Percentiles rank a stretch among this genome's conserved stretches.
phyloP scores from a whole-genome alignment of 1,140 invertebrate species.

The Caerostris extrusa region DNA sequence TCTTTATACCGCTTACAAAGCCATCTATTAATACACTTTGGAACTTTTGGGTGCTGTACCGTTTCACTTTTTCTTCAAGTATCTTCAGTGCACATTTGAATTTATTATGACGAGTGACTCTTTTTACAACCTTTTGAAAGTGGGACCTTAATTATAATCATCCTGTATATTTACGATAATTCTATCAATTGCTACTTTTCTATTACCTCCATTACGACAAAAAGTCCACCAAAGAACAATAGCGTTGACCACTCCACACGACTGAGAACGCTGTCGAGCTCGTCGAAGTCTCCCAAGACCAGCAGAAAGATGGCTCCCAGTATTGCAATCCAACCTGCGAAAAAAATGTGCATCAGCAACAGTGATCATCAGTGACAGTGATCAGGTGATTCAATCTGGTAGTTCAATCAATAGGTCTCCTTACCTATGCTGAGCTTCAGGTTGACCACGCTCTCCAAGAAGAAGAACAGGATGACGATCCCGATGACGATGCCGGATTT shows the following conservation, averaged over 20 bases:
- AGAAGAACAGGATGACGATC: slow-evolving; percentile 90
- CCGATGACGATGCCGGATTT: slow-evolving; percentile 88
- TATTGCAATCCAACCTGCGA: slow-evolving; percentile 89
- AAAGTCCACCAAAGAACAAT: slow-evolving; percentile 93
- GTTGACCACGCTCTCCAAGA: slow-evolving; percentile 88
- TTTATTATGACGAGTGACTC: too few relatives aligned
- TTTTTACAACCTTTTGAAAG: too few relatives aligned
- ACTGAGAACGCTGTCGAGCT: slow-evolving; percentile 90
- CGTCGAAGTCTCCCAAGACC: slow-evolving; percentile 88
- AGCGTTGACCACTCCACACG: slow-evolving; percentile 94
- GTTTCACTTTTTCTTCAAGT: too few relatives aligned
- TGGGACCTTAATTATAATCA: too few relatives aligned
- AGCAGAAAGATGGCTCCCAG: slow-evolving; percentile 86
- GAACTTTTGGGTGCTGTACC: too few relatives aligned
- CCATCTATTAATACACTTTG: too few relatives aligned
- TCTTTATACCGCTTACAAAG: too few relatives aligned
- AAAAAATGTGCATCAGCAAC: neutral
- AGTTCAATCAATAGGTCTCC: neutral
- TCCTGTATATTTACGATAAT: too few relatives aligned
- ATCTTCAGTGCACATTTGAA: too few relatives aligned
- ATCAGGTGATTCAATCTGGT: neutral
- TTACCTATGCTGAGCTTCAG: slow-evolving; percentile 87
- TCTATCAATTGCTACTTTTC: too few relatives aligned
- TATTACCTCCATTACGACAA: slow-evolving; percentile 91
- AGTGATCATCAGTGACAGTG: neutral